Evolutionary conservation across 2,797 vertebrate species (phyloP).

Genomic region (Fratercula arctica): DNA sequence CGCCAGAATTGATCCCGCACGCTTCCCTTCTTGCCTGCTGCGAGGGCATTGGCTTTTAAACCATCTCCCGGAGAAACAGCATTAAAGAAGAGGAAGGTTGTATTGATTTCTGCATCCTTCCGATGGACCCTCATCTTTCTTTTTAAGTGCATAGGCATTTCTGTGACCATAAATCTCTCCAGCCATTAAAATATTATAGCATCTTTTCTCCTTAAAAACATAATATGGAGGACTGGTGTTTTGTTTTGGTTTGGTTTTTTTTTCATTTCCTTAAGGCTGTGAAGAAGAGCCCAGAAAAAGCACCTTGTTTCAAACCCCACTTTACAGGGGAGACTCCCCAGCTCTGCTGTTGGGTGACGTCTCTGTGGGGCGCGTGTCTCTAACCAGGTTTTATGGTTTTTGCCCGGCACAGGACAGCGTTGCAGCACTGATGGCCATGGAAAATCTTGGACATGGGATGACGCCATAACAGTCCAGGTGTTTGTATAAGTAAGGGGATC

Average conservation of each 20-base stretch:
- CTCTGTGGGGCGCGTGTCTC: neutral
- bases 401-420: neutral
- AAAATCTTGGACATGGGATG: neutral
- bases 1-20: neutral
- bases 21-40: neutral
- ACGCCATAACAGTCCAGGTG: too few species aligned
- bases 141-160: neutral
- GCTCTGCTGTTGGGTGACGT: neutral
- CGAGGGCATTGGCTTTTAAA: neutral
- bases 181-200: neutral
- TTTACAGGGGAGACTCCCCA: neutral
- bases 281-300: neutral
- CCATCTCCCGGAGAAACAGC: neutral
- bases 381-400: neutral
- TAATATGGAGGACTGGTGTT: neutral
- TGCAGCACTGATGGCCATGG: neutral
- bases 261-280: neutral
- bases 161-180: neutral
- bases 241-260: neutral
- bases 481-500: neutral
- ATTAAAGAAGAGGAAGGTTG: neutral
- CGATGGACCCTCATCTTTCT: constrained; percentile 5
- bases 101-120: constrained; percentile 14
- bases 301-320: neutral
- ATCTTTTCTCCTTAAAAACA: neutral